Base-by-base conservation (phyloP, 2,113 vertebrate species). In the Lagopus muta region DNA sequence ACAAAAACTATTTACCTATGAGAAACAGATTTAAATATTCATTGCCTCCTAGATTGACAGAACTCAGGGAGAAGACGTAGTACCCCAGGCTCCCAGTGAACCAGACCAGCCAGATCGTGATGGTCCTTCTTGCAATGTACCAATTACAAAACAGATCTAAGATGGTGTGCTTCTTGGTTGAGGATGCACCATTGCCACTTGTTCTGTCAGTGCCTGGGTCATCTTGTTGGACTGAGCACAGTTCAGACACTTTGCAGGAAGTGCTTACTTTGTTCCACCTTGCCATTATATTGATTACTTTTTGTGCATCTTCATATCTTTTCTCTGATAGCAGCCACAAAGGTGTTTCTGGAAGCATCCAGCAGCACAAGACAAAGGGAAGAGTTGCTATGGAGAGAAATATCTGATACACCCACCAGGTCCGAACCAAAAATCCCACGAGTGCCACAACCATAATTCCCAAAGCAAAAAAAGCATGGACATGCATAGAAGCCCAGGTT, bases 401-500 rank as follows among this genome's bases (percentile, higher is more conserved):
- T 76, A 99, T 97, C 97, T 99, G 99, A 96, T 99, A 99, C 94
- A 98, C 93, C 99, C 99, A 98, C 99, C 99, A 99, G 79, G 98
- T 98, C 21, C 98, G 98, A 88, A 98, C 97, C 75, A 99, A 96
- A 97, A 98, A 99, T 82, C 98, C 99, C 22, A 98, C 98, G 81
- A 99, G 96, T 69, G 99, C 98, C 95, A 99, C 99, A 88, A 98
- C 47, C 98, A 99, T 99, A 89, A 98, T 18, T 91, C 99, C 99
- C 13, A 98, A 27, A 2, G 98, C 98, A 95, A 99, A 99, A 96
- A 98, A 98, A 8, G 99, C 98, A 58, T 99, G 98, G 93, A 99
- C 97, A 43, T 99, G 99, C 98, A 99, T 99, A 52, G 99, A 99
- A 36, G 99, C 99, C 99, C 99, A 99, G 0, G 98, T 99, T 94